Percentiles rank a stretch among this genome's conserved stretches.
Evolutionary conservation across 1,140 invertebrate genomes (phyloP).

Genomic region (Adoxophyes honmai): DNA sequence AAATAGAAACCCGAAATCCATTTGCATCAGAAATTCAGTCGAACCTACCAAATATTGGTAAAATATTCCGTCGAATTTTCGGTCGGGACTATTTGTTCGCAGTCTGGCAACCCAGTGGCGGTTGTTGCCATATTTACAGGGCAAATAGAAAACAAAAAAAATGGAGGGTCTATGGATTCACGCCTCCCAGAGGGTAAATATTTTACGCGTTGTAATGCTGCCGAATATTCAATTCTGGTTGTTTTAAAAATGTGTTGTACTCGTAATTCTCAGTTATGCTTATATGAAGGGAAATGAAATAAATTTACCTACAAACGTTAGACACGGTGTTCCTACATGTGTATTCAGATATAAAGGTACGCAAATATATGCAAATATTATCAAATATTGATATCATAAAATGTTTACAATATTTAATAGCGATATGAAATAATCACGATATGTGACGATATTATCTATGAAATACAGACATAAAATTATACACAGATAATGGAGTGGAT

Average conservation of each 20-base stretch:
- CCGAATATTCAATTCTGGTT: no score
- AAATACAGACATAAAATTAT: no score
- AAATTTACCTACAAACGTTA: not conserved
- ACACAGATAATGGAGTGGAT: no score
- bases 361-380: no score
- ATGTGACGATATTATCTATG: no score
- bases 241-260: no score
- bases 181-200: conserved; percentile 8
- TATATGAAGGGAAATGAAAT: not conserved
- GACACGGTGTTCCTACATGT: no score
- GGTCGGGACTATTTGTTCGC: conserved; percentile 36
- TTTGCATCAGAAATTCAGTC: not conserved
- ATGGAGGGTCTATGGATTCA: conserved; percentile 25
- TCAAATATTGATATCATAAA: no score
- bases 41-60: conserved; percentile 42
- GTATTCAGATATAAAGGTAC: no score
- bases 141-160: conserved; percentile 48
- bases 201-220: conserved; percentile 1
- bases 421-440: no score
- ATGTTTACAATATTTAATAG: no score
- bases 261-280: no score
- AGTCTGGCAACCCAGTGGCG: conserved; percentile 37
- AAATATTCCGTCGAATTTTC: conserved; percentile 40
- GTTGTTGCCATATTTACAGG: conserved; percentile 43
- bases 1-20: conserved; percentile 17